A percentile compares a stretch with the other conserved stretches of the same genome.
These are phyloP conservation scores for Scaeva pyrastri DNA, from an alignment of 2,888 invertebrate species.

Conservation along the genomic window DNA sequence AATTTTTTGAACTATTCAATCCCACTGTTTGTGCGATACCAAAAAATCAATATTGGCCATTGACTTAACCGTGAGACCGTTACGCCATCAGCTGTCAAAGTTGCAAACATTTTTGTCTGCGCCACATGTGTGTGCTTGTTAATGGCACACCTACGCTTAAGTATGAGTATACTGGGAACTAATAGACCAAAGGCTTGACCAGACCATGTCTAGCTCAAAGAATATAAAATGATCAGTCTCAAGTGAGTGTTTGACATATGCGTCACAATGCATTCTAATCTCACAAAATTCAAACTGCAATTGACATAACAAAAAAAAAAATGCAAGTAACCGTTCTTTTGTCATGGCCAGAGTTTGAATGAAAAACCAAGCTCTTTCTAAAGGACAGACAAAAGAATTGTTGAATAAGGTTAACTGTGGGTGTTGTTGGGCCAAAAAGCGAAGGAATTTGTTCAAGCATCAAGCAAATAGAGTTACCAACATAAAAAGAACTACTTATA, in stretches of 20 bases:
- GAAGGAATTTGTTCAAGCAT: background rate
- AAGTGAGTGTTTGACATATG: slow-evolving; percentile 52
- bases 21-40: background rate
- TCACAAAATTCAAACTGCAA: background rate
- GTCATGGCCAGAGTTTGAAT: too few species aligned
- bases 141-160: slow-evolving; percentile 61
- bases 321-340: slow-evolving; percentile 11
- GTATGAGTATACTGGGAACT: slow-evolving; percentile 22
- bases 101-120: slow-evolving; percentile 52
- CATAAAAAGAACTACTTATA: too few species aligned
- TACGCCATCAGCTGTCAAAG: slow-evolving; percentile 56
- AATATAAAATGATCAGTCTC: slow-evolving; percentile 24
- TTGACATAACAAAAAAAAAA: slow-evolving; percentile 28
- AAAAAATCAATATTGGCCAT: background rate
- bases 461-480: too few species aligned
- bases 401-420: slow-evolving; percentile 16
- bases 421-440: slow-evolving; percentile 19
- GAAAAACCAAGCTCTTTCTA: background rate
- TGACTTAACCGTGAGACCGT: slow-evolving; percentile 33
- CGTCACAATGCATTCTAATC: slow-evolving; percentile 54
- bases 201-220: slow-evolving; percentile 14
- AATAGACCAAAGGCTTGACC: slow-evolving; percentile 29
- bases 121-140: slow-evolving; percentile 42
- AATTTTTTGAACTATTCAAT: too few species aligned
- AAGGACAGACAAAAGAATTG: background rate